Evolutionary conservation across 2,888 invertebrate species (phyloP), one percentile per base, ranked within the genome.

Genomic region (Globia sparganii): DNA sequence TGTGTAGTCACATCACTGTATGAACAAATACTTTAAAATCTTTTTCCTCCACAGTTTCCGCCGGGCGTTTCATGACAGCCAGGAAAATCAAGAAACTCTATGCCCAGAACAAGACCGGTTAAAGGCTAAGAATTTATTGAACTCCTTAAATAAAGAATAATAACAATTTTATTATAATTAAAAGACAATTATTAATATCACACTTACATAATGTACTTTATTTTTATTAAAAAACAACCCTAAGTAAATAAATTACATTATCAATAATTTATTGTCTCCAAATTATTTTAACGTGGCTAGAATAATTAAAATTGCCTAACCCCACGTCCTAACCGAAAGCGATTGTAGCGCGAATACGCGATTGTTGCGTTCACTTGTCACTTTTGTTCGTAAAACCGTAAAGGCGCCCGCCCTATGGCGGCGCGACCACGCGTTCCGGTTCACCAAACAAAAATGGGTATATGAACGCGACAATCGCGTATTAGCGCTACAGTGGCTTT

Each of bases 51-150:
- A n/a, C 77, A 80, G 77, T 61, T 80, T 72, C 34, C 18, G 43
- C 73, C 18, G 1, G 34, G 1, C 77, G 15, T 21, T 21, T 77
- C 4, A n/a, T 80, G 25, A 0, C 73, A 21, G 15, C 43, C 18
- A 72, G 0, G 25, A 77, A 80, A 61, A 43, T 77, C 0, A 21
- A 34, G 34, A 61, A 53, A 6, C 80, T 77, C 6, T 80, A 77
- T 43, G 1, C 15, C 4, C 73, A 28, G 49, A 80, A 80, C 25
- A 80, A 43, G 2, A 80, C 72, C 15, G 80, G 40, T 34, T 72
- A 34, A 40, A 13, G 18, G 49, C 67, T 13, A 6, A 25, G 8
- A 53, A 53, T 43, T 31, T 8, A 40, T 31, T 21, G 15, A 46
- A 28, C 1, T 49, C 4, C 9, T 31, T 49, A 18, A 28, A 25